Percentiles rank a stretch among this genome's conserved stretches.
Conservation (phyloP, 1,140 invertebrate genomes). For the Monomorium pharaonis region DNA sequence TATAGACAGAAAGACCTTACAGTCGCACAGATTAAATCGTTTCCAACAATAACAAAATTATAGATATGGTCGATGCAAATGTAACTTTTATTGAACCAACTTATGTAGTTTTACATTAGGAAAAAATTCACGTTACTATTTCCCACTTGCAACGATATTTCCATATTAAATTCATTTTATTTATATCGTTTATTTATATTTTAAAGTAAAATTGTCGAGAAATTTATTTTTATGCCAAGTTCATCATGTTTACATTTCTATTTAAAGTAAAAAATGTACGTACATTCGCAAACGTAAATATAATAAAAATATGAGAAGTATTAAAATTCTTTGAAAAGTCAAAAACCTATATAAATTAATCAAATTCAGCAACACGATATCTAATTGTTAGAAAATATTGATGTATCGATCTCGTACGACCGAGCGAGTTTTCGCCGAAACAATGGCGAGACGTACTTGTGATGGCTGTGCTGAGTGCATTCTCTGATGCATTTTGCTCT, state of each 20-base stretch:
- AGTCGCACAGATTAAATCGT: slow-evolving; percentile 1
- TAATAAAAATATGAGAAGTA: background rate
- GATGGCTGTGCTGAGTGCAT: slow-evolving; percentile 8
- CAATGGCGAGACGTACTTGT: slow-evolving; percentile 20
- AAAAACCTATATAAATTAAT: background rate
- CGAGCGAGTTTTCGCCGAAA: slow-evolving; percentile 12
- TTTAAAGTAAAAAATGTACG: background rate
- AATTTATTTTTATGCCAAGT: background rate
- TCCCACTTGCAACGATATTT: background rate
- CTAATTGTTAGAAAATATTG: background rate
- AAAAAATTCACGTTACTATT: background rate
- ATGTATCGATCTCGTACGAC: background rate
- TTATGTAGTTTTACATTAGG: slow-evolving; percentile 1
- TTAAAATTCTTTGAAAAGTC: background rate
- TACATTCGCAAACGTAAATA: background rate
- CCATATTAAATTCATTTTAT: background rate
- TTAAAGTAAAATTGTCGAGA: background rate
- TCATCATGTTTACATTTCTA: background rate
- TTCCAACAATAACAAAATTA: slow-evolving; percentile 17
- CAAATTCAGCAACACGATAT: background rate
- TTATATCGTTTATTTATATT: background rate
- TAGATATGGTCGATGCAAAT: background rate
- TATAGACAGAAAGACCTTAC: background rate
- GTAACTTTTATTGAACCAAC: slow-evolving; percentile 1
- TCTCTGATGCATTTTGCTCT: slow-evolving; percentile 31